phyloP scores from a whole-genome alignment of 2,888 invertebrate genomes.

The Dicyrtoma fusca region DNA sequence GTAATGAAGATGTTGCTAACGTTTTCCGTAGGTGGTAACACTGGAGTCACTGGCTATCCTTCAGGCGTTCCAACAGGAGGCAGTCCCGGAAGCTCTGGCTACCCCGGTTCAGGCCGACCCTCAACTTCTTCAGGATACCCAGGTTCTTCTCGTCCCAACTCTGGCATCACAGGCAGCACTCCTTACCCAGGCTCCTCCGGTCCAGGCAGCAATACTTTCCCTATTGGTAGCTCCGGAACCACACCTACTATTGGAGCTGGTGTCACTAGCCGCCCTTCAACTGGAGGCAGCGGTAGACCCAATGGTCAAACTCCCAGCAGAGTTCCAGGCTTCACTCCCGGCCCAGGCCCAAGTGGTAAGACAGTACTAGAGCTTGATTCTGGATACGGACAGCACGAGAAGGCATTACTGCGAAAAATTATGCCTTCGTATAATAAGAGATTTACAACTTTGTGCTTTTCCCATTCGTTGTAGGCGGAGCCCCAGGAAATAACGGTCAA shows the following conservation, averaged over 20 bases:
- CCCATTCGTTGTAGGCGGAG: neutral
- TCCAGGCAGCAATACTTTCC: neutral
- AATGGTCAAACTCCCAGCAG: neutral
- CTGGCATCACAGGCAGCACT: neutral
- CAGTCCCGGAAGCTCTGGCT: conserved; percentile 14
- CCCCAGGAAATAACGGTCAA: conserved; percentile 2
- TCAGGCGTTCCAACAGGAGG: neutral
- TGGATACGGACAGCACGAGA: too few relatives aligned
- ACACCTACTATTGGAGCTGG: conserved; percentile 19
- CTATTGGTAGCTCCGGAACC: conserved; percentile 8
- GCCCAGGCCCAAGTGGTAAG: neutral
- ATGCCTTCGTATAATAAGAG: too few relatives aligned
- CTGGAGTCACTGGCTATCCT: neutral
- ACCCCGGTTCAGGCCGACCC: conserved; percentile 18
- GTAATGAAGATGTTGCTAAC: too few relatives aligned
- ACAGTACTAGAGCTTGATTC: too few relatives aligned
- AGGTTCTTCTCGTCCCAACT: neutral
- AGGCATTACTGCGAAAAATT: too few relatives aligned
- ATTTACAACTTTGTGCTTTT: too few relatives aligned
- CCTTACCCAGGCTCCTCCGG: neutral
- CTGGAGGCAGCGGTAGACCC: neutral
- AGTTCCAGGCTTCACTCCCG: conserved; percentile 4
- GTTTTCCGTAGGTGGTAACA: neutral
- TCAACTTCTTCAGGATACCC: neutral
- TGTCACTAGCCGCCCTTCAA: conserved; percentile 9